Conservation (phyloP, 2,113 vertebrate species). For the Vidua chalybeata region DNA sequence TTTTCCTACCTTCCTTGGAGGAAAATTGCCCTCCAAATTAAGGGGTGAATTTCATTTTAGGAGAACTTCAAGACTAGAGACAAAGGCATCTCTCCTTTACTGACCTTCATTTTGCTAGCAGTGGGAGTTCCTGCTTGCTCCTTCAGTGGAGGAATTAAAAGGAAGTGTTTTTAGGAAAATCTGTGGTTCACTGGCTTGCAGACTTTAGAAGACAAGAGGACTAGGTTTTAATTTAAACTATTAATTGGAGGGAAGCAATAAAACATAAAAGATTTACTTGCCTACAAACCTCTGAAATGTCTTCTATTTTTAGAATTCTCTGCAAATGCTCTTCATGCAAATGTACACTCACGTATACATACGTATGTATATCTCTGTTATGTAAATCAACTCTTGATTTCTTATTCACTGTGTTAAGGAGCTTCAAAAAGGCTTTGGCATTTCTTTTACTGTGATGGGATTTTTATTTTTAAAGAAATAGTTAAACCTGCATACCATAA, state of each 20-base stretch:
- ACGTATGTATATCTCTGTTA: slow-evolving; percentile 63
- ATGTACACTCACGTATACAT: slow-evolving; percentile 49
- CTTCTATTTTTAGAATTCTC: slow-evolving; percentile 77
- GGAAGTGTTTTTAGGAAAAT: slow-evolving; percentile 26
- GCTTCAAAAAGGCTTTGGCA: slow-evolving; percentile 73
- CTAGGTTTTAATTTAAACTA: slow-evolving; percentile 67
- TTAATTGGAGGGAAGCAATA: slow-evolving; percentile 69
- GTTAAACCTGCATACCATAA: not conserved
- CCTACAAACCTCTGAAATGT: slow-evolving; percentile 71
- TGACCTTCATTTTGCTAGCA: not conserved
- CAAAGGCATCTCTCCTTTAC: not conserved
- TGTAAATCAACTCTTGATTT: slow-evolving; percentile 74
- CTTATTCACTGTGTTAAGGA: slow-evolving; percentile 75
- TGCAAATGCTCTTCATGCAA: slow-evolving; percentile 74
- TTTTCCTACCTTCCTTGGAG: not conserved
- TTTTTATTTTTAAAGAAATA: slow-evolving; percentile 65
- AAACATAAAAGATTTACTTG: slow-evolving; percentile 66
- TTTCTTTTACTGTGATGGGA: slow-evolving; percentile 64
- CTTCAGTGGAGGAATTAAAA: not conserved
- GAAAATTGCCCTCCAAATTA: slow-evolving; percentile 17
- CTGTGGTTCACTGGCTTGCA: slow-evolving; percentile 50
- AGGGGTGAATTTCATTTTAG: slow-evolving; percentile 16
- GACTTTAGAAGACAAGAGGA: slow-evolving; percentile 21
- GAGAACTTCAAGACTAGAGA: not conserved
- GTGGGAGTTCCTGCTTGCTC: not conserved